Evolutionary conservation across 2,888 invertebrate genomes (phyloP).

Genomic region (Limnephilus lunatus): DNA sequence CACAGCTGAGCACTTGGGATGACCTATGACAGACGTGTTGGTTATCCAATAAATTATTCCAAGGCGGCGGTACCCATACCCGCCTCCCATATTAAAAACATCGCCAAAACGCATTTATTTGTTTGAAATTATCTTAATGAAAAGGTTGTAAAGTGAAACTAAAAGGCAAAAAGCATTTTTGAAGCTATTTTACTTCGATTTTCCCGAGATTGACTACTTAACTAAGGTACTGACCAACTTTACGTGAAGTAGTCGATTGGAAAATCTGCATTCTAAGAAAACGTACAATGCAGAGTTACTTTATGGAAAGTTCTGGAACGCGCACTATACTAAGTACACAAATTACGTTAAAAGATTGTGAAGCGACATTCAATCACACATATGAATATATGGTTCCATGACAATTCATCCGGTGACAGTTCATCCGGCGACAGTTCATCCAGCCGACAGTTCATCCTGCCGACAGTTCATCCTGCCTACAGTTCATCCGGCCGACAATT

Average conservation of each 20-base stretch:
- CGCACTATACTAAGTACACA: not conserved
- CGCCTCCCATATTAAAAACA: too few species aligned
- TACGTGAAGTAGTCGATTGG: not conserved
- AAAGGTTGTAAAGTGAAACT: not conserved
- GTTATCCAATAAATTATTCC: too few species aligned
- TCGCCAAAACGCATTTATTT: not conserved
- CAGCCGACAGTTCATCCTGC: too few species aligned
- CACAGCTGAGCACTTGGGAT: too few species aligned
- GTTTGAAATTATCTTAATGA: not conserved
- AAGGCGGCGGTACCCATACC: too few species aligned
- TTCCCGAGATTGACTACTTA: not conserved
- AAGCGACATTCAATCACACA: not conserved
- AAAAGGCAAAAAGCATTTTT: not conserved
- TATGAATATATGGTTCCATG: too few species aligned
- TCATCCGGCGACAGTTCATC: too few species aligned
- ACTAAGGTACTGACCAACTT: not conserved
- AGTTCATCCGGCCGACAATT: too few species aligned
- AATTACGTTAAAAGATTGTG: not conserved
- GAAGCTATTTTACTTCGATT: not conserved
- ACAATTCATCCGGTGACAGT: too few species aligned
- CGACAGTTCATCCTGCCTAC: too few species aligned
- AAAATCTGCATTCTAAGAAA: not conserved
- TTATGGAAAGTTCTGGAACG: not conserved
- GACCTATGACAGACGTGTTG: too few species aligned
- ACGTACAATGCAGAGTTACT: not conserved